Conservation (phyloP, 2,888 invertebrate species). For the Rhagophthalmus giganteus region DNA sequence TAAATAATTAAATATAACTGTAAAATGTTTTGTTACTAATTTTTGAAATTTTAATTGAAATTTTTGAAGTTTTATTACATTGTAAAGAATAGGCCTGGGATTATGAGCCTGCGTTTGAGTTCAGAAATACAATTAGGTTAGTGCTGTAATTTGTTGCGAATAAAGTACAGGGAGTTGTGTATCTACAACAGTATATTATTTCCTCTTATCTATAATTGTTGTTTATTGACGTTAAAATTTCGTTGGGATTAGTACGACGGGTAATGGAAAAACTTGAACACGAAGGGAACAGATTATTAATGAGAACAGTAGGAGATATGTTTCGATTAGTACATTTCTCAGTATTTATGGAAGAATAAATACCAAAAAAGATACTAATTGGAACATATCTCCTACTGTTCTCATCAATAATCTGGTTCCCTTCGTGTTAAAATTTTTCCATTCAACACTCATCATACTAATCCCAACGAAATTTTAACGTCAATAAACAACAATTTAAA, state of each 20-base stretch:
- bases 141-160: too few relatives aligned
- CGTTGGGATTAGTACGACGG: constrained; percentile 74
- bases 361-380: constrained; percentile 98
- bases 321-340: constrained; percentile 97
- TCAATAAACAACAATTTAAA: constrained; percentile 92
- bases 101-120: too few relatives aligned
- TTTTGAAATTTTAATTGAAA: too few relatives aligned
- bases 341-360: constrained; percentile 93
- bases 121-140: too few relatives aligned
- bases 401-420: constrained; percentile 86
- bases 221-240: constrained; percentile 88
- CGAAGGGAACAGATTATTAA: constrained; percentile 86
- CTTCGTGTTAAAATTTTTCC: constrained; percentile 83
- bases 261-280: constrained; percentile 85
- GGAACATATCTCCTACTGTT: constrained; percentile 92
- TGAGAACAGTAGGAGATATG: constrained; percentile 91
- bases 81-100: too few relatives aligned
- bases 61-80: too few relatives aligned
- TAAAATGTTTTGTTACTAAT: too few relatives aligned
- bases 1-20: too few relatives aligned
- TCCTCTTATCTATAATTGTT: too few relatives aligned
- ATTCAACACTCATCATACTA: constrained; percentile 78
- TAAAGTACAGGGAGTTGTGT: too few relatives aligned
- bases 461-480: constrained; percentile 77
- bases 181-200: too few relatives aligned